Base-by-base conservation (phyloP, 2,113 vertebrate genomes). In the Manacus vitellinus region DNA sequence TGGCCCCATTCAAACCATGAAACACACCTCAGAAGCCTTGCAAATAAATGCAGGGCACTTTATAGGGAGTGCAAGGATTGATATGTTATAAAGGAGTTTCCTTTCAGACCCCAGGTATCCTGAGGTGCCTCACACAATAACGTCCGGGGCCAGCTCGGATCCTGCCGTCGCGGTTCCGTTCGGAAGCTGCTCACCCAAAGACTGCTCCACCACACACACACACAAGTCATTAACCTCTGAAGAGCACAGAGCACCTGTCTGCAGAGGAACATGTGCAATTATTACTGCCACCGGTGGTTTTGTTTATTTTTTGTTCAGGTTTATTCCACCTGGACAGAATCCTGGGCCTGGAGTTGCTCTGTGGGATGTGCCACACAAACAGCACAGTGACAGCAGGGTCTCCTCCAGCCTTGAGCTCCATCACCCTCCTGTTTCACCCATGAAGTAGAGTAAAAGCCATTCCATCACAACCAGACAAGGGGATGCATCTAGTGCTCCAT, bases 21-120 rank as follows among this genome's bases (percentile, higher is more conserved):
- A 92, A 92, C 73, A 3, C 17, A 0, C 0, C 89, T 89, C 89
- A 87, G 87, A 85, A 95, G 73, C 91, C 84, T 89, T 27, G 67
- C 77, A 89, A 91, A 92, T 18, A 81, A 92, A 89, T 1, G 3
- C 65, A 9, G 68, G 0, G 33, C 39, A 11, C 86, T 87, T 72
- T 1, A 4, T 2, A 22, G 27, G 68, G 22, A 80, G 85, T 6
- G 1, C 17, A 13, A 73, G 24, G 89, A 56, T 17, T 15, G 76
- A 18, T 78, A 61, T 0, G 39, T 14, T 49, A 31, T 16, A 9
- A 78, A 71, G 49, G 67, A 25, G 65, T 43, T 87, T 47, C 68
- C 46, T 95, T 81, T 89, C 94, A 95, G 83, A 13, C 7, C 86
- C 67, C 91, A 71, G 89, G 83, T 84, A 67, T 27, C 93, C 63